Evolutionary conservation across 92 coral and sea anemone species (phyloP), one percentile per base, ranked within the genome.

Genomic region (Isaurus tuberculatus): DNA sequence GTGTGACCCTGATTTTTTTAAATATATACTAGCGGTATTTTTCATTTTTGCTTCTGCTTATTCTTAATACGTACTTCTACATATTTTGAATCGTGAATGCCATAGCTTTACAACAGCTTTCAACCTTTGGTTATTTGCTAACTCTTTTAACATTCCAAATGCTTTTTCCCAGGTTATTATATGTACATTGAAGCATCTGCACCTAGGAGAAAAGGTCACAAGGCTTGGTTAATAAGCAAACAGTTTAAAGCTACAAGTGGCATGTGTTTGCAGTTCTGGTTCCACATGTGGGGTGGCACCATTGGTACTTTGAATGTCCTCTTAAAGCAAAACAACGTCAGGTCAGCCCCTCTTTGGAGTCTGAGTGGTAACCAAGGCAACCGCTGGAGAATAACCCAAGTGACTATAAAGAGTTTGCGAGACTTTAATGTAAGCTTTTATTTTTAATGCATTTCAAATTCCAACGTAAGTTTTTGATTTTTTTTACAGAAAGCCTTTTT

Each of bases 201-300:
- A 22, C 98, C 98, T 9, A 92, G 98, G 46, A 75, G 89, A 4
- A 94, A 88, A 80, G 98, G 98, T 43, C 98, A 95, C 93, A 95
- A 95, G 77, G 95, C 98, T 5, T 95, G 98, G 98, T 83, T 95
- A 33, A 81, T 91, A 33, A 95, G 98, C 86, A 91, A 93, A n/a
- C 87, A 83, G 72, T 91, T 75, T 81, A 80, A 94, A 73, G 90
- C 98, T 27, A 93, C 98, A 29, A 88, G 65, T 36, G 98, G 98
- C 36, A 93, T 86, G 84, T 95, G 98, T 73, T 90, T 95, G n/a
- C 98, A 91, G 87, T 95, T 95, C 90, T 95, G 95, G 94, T 95
- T 87, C 88, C 98, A 95, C 80, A 95, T 95, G 98, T 94, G 87
- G 58, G 98, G 98, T 68, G 17, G 84, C 28, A 72, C 92, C 7